phyloP scores from a whole-genome alignment of 2,113 vertebrate species.

The Hystrix brachyura region DNA sequence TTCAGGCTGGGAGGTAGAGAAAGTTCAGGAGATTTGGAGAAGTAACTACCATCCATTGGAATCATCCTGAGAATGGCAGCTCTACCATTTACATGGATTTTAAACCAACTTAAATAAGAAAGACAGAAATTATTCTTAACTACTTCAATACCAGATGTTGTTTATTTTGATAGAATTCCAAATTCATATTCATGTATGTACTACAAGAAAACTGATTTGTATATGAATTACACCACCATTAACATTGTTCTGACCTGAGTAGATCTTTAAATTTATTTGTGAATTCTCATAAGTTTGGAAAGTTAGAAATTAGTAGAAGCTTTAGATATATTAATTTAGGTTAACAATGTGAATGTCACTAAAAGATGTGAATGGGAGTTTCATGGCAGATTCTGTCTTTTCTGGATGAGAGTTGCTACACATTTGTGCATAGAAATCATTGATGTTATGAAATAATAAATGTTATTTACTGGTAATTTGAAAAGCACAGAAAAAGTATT shows the following conservation, averaged over 20 bases:
- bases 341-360: background rate
- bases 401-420: background rate
- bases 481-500: background rate
- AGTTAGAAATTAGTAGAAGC: background rate
- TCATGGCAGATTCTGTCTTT: background rate
- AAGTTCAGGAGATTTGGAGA: background rate
- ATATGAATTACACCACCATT: background rate
- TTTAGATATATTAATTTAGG: background rate
- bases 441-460: background rate
- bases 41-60: background rate
- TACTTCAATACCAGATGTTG: background rate
- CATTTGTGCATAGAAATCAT: background rate
- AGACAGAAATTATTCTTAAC: background rate
- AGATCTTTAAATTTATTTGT: background rate
- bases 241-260: background rate
- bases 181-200: background rate
- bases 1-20: background rate
- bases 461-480: background rate
- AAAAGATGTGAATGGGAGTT: background rate
- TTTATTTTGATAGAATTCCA: constrained; percentile 5
- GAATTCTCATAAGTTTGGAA: background rate
- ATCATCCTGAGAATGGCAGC: background rate
- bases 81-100: background rate
- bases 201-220: background rate
- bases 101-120: background rate